Evolutionary conservation across 2,888 invertebrate species (phyloP).

Genomic region (Macaria liturata): DNA sequence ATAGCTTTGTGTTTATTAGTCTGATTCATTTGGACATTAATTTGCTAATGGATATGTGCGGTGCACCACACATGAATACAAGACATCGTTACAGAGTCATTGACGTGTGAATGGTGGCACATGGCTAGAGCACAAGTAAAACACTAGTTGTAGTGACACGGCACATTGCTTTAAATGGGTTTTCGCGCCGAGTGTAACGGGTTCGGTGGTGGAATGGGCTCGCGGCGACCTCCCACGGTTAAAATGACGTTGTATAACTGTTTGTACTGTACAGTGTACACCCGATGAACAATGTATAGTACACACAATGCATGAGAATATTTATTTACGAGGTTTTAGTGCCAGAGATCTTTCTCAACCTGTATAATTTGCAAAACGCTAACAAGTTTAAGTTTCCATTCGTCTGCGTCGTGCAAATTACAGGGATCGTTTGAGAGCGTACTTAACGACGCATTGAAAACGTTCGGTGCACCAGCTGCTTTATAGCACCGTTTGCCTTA

Average conservation of each 20-base stretch:
- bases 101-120: slow-evolving; percentile 20
- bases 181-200: slow-evolving; percentile 37
- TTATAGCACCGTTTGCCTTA: slow-evolving; percentile 38
- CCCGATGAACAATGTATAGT: slow-evolving; percentile 20
- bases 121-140: slow-evolving; percentile 13
- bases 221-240: slow-evolving; percentile 46
- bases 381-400: slow-evolving; percentile 1
- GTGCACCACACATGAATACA: neutral
- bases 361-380: slow-evolving; percentile 8
- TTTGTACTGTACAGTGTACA: slow-evolving; percentile 25
- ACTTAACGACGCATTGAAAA: slow-evolving; percentile 23
- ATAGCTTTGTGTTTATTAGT: neutral
- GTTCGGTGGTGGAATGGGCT: slow-evolving; percentile 36
- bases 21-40: slow-evolving; percentile 1
- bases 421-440: slow-evolving; percentile 6
- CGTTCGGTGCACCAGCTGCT: slow-evolving; percentile 36
- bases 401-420: slow-evolving; percentile 7
- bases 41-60: neutral
- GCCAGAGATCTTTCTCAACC: neutral
- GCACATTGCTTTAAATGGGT: slow-evolving; percentile 17
- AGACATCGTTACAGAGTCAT: neutral
- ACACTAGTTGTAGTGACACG: slow-evolving; percentile 9
- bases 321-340: too few relatives aligned
- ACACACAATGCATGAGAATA: neutral
- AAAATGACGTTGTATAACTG: slow-evolving; percentile 48